Conservation (phyloP, 2,797 vertebrate species). For the Peromyscus eremicus region DNA sequence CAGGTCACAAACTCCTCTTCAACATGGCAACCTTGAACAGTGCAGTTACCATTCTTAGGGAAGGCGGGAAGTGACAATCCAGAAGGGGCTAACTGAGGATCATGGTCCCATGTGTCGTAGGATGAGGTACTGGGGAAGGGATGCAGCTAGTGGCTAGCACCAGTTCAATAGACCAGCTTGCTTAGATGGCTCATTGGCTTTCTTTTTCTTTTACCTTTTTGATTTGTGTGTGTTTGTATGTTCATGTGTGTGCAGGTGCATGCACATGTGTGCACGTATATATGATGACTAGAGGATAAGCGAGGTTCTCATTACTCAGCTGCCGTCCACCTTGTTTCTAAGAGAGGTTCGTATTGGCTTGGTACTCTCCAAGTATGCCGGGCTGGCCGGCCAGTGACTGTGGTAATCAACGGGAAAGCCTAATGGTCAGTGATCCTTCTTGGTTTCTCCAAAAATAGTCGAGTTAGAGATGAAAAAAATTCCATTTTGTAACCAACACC, state of each 20-base stretch:
- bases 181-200: neutral
- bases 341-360: neutral
- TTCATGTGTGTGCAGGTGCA: neutral
- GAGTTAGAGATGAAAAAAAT: neutral
- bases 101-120: neutral
- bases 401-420: neutral
- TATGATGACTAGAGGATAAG: neutral
- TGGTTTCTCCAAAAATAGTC: neutral
- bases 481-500: slow-evolving; percentile 8
- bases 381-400: neutral
- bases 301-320: neutral
- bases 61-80: neutral
- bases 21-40: neutral
- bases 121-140: neutral
- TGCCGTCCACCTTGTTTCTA: neutral
- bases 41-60: neutral
- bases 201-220: neutral
- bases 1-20: neutral
- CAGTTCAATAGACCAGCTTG: neutral
- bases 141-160: neutral
- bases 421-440: neutral
- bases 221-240: neutral
- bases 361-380: neutral
- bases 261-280: neutral
- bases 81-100: neutral